A percentile compares a stretch with the other conserved stretches of the same genome.
Evolutionary conservation across 2,888 invertebrate genomes (phyloP).

Genomic region (Ichneumoninae sp.): DNA sequence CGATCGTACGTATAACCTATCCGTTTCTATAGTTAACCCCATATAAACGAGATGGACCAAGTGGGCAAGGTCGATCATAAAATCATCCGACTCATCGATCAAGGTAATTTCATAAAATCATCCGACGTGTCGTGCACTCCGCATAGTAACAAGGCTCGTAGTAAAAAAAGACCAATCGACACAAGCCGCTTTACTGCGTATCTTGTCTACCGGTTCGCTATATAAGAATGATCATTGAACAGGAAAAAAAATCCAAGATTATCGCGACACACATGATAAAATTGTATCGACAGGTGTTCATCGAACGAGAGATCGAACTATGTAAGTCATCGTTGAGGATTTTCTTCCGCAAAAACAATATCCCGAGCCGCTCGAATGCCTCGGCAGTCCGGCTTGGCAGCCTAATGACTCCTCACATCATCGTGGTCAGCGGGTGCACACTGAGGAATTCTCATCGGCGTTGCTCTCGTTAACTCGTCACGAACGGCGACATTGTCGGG

Average conservation of each 20-base stretch:
- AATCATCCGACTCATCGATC: not conserved
- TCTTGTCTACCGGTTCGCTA: not conserved
- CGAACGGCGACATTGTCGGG: slow-evolving; percentile 2
- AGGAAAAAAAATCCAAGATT: not conserved
- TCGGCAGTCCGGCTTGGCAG: slow-evolving; percentile 20
- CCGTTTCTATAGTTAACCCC: not conserved
- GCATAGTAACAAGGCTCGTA: not conserved
- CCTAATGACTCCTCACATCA: slow-evolving; percentile 37
- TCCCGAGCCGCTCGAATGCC: slow-evolving; percentile 33
- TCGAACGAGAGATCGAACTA: not conserved
- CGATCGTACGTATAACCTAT: not conserved
- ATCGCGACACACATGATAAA: not conserved
- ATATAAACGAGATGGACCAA: not conserved
- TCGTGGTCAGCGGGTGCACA: slow-evolving; percentile 9
- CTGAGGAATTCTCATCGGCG: slow-evolving; percentile 41
- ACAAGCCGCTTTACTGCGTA: not conserved
- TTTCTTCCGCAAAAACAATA: not conserved
- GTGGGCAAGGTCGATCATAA: slow-evolving; percentile 5
- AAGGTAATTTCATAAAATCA: not conserved
- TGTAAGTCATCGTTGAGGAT: slow-evolving; percentile 24
- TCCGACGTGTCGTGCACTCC: not conserved
- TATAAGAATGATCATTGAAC: slow-evolving; percentile 20
- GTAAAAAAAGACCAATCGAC: not conserved
- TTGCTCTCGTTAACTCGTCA: slow-evolving; percentile 44
- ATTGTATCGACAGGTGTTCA: slow-evolving; percentile 20